Base-by-base conservation (phyloP, 1,140 invertebrate genomes). In the Idris sp. region DNA sequence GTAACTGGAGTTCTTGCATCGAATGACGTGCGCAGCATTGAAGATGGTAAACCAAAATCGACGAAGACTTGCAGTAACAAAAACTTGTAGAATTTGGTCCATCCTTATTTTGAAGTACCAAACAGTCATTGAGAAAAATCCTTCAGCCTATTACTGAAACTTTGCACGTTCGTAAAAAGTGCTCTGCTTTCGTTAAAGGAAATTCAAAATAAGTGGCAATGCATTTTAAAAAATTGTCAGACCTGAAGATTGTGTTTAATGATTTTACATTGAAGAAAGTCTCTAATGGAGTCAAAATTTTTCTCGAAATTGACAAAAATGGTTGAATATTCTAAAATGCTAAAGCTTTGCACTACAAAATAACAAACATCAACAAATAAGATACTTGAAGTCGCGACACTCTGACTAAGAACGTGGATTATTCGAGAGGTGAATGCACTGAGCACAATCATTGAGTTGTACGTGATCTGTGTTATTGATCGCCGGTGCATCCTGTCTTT, bases 401-500 rank as follows among this genome's bases (percentile, higher is more conserved):
- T 30, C 10, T 18, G 49, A 64, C 58, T 56, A 64, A 62, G 35
- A 56, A 54, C 51, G 16, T 6, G 22, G 41, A 56, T 64, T 41
- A 61, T 71, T 51, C 54, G 18, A 53, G 14, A 64, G 68, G 58
- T 73, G 49, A 64, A 64, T 26, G 71, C 28, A 40, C 71, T 15
- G 41, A 9, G 14, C 48, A 67, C 48, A 74, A 65, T 65, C 61
- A 59, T 61, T 61, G 69, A 74, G 51, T 22, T 4, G 59, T 51
- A 72, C 68, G 68, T 72, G 68, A 64, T 64, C 59, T 16, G 68
- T 43, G 51, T 64, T 51, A 22, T 26, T 40, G 68, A 72, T 72
- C 19, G 25, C 13, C 14, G 43, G 53, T 49, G 68, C 56, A 72
- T 64, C 69, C 59, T 58, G 58, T 58, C 51, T 58, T 64, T 72